Percentiles rank a stretch among this genome's conserved stretches.
Conservation (phyloP, 1,140 invertebrate species). For the Streblospio benedicti region DNA sequence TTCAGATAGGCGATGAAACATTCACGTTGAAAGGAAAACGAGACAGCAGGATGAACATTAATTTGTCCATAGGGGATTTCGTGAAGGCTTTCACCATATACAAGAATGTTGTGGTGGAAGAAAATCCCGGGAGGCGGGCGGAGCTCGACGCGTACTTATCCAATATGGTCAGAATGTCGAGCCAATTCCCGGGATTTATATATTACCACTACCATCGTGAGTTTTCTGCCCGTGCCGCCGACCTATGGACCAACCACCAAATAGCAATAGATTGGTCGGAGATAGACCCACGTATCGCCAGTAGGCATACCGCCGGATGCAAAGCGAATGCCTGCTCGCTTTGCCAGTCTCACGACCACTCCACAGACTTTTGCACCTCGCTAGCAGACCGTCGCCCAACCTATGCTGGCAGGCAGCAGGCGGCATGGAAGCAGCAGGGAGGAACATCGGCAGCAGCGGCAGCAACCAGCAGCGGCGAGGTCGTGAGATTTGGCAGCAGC, state of each 20-base stretch:
- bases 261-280: neutral
- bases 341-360: neutral
- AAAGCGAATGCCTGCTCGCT: neutral
- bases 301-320: neutral
- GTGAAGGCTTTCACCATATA: neutral
- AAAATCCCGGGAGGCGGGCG: neutral
- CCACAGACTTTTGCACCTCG: neutral
- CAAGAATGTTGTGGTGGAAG: neutral
- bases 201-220: neutral
- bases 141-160: neutral
- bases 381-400: too few species aligned
- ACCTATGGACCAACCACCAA: neutral
- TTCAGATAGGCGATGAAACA: too few species aligned
- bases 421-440: too few species aligned
- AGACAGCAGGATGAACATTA: neutral
- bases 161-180: neutral
- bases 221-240: neutral
- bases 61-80: neutral
- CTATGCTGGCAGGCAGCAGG: too few species aligned
- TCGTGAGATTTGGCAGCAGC: too few species aligned
- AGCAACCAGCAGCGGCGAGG: too few species aligned
- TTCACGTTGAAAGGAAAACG: too few species aligned
- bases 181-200: neutral
- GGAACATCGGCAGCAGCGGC: too few species aligned
- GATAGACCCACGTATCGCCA: neutral